These are phyloP conservation scores for Bostrychus sinensis DNA, from an alignment of 2,113 vertebrate species.

Conservation along the genomic window DNA sequence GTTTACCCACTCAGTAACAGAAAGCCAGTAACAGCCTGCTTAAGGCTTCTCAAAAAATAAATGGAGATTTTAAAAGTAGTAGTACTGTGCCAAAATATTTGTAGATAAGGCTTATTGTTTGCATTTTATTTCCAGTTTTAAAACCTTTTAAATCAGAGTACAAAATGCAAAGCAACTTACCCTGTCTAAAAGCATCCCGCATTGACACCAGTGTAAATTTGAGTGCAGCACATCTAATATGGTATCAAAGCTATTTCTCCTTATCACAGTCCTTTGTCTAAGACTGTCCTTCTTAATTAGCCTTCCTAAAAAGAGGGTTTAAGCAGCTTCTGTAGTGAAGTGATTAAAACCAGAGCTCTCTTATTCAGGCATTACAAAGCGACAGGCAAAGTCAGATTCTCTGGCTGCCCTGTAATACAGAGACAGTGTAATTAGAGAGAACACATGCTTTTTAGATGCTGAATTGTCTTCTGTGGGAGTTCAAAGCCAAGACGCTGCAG, in stretches of 20 bases:
- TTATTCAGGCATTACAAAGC: constrained; percentile 56
- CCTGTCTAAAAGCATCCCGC: not conserved
- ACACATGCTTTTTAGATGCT: constrained; percentile 63
- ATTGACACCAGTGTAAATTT: not conserved
- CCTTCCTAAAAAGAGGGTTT: constrained; percentile 31
- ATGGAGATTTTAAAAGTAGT: no score
- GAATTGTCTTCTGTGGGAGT: constrained; percentile 74
- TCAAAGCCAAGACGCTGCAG: constrained; percentile 66
- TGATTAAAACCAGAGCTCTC: constrained; percentile 48
- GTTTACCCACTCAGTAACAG: no score
- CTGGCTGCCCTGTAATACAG: constrained; percentile 70
- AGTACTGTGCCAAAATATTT: no score
- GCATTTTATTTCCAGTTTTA: no score
- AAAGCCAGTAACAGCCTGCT: no score
- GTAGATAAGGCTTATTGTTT: no score
- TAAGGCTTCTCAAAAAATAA: no score
- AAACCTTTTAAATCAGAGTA: no score
- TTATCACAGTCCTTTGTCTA: constrained; percentile 16
- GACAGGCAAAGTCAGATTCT: constrained; percentile 46
- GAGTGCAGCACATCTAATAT: not conserved
- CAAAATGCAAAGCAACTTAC: not conserved
- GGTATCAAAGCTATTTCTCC: constrained; percentile 1
- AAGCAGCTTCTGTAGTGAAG: constrained; percentile 32
- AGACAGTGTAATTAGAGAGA: constrained; percentile 71
- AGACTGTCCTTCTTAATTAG: constrained; percentile 42